phyloP scores from a whole-genome alignment of 2,113 vertebrate genomes.

The Oxyruncus cristatus region DNA sequence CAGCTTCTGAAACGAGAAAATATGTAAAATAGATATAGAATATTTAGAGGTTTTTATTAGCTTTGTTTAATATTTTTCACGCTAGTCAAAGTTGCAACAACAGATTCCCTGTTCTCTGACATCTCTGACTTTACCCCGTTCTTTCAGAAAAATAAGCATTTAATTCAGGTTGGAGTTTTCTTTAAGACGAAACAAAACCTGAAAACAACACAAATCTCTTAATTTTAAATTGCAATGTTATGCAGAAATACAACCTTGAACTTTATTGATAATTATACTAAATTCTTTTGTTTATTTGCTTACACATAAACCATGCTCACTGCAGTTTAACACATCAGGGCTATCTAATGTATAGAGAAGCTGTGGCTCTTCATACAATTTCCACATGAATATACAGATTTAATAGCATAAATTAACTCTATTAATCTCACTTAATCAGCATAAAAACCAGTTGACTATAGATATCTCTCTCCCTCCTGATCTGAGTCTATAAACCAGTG shows the following conservation, averaged over 20 bases:
- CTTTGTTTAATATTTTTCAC: not conserved
- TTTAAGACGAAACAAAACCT: not conserved
- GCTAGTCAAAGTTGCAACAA: not conserved
- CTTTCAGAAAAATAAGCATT: not conserved
- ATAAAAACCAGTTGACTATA: not conserved
- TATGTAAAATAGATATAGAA: not conserved
- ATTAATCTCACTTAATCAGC: not conserved
- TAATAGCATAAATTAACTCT: not conserved
- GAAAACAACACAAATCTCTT: not conserved
- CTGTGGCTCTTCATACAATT: not conserved
- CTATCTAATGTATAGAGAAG: not conserved
- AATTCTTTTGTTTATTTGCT: not conserved
- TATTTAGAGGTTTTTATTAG: not conserved
- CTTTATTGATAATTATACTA: not conserved
- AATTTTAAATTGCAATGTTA: not conserved
- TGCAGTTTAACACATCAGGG: not conserved
- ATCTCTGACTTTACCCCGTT: not conserved
- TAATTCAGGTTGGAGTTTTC: not conserved
- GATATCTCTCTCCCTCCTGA: slow-evolving; percentile 1
- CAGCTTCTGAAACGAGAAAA: not conserved
- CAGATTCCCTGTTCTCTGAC: not conserved
- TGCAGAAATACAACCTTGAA: not conserved
- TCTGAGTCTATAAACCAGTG: not conserved
- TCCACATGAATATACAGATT: not conserved
- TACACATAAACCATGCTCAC: not conserved